phyloP scores from a whole-genome alignment of 2,888 invertebrate genomes.

The Catocala sponsa region DNA sequence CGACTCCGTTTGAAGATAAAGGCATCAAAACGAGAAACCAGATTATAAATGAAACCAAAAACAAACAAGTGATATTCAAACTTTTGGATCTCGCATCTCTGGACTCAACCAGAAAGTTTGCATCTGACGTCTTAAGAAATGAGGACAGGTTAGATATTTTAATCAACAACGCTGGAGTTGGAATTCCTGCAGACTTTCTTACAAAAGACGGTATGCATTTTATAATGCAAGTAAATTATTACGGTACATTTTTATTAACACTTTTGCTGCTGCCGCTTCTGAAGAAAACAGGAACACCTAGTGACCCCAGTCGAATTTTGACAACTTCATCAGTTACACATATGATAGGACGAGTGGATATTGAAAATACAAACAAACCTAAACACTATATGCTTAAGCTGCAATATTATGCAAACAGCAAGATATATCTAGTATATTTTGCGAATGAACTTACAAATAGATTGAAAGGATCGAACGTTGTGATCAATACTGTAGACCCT shows the following conservation, averaged over 20 bases:
- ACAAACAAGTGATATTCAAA: constrained; percentile 89
- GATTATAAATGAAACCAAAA: constrained; percentile 88
- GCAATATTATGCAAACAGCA: constrained; percentile 85
- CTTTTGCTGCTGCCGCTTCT: constrained; percentile 93
- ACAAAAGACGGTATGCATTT: constrained; percentile 94
- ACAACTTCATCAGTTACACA: constrained; percentile 92
- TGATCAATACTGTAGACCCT: constrained; percentile 94
- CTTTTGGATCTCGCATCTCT: constrained; percentile 91
- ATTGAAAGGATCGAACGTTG: constrained; percentile 89
- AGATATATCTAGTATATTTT: constrained; percentile 91
- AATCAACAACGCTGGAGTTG: constrained; percentile 95
- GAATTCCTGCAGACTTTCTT: constrained; percentile 66
- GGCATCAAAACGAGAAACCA: constrained; percentile 78
- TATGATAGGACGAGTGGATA: constrained; percentile 88
- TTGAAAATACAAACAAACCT: constrained; percentile 89
- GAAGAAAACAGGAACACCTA: constrained; percentile 81
- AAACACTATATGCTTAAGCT: constrained; percentile 71
- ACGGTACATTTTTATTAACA: constrained; percentile 96
- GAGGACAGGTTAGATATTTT: constrained; percentile 92
- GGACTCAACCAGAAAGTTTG: constrained; percentile 92
- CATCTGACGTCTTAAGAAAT: constrained; percentile 90
- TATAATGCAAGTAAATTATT: constrained; percentile 96
- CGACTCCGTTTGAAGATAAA: constrained; percentile 65
- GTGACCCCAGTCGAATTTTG: constrained; percentile 91
- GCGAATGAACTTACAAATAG: constrained; percentile 90